Evolutionary conservation across 1,140 invertebrate species (phyloP).

Genomic region (Lanistes nyassanus): DNA sequence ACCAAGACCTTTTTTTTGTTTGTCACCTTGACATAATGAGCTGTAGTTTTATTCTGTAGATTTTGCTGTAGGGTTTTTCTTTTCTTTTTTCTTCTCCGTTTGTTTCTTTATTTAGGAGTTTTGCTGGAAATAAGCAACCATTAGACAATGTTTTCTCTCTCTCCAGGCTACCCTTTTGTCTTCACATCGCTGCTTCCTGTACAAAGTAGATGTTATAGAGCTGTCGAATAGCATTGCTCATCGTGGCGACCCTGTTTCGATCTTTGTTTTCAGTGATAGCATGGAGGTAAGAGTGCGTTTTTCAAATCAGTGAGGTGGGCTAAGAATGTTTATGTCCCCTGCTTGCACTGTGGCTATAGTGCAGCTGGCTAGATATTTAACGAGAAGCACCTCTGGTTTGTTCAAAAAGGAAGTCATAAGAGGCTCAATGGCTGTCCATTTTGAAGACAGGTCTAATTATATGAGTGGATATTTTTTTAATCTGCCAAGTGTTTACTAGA

Average conservation of each 20-base stretch:
- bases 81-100: slow-evolving; percentile 2
- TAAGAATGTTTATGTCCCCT: too few relatives aligned
- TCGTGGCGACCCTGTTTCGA: slow-evolving; percentile 84
- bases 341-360: too few relatives aligned
- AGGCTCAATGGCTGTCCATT: too few relatives aligned
- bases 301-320: not conserved
- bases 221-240: slow-evolving; percentile 86
- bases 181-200: slow-evolving; percentile 88
- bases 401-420: too few relatives aligned
- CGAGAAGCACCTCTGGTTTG: too few relatives aligned
- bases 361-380: too few relatives aligned
- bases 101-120: not conserved
- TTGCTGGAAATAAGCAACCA: not conserved
- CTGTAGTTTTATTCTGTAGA: not conserved
- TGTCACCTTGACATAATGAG: not conserved
- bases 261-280: slow-evolving; percentile 94
- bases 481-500: too few relatives aligned
- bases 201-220: slow-evolving; percentile 89
- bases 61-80: not conserved
- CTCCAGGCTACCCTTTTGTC: slow-evolving; percentile 85
- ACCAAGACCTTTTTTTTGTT: too few relatives aligned
- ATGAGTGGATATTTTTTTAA: too few relatives aligned
- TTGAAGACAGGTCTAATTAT: too few relatives aligned
- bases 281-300: slow-evolving; percentile 77
- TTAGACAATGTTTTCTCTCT: slow-evolving; percentile 33